Conservation (phyloP, 2,113 vertebrate genomes). For the Myotis brandtii region DNA sequence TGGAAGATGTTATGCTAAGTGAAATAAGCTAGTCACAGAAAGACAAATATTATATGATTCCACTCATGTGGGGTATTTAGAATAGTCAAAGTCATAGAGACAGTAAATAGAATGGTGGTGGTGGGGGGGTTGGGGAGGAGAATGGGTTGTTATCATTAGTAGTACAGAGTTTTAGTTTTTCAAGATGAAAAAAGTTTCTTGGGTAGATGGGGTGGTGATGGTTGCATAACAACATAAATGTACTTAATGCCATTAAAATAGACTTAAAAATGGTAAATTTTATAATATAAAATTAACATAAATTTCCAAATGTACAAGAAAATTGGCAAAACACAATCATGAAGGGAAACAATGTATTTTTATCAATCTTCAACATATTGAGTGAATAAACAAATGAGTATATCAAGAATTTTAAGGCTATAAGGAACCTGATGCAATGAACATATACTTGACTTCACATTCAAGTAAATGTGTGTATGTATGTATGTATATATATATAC, state of each 20-base stretch:
- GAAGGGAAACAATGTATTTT: background rate
- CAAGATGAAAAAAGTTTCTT: background rate
- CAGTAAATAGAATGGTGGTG: background rate
- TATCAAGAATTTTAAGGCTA: constrained; percentile 7
- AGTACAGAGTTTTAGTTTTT: background rate
- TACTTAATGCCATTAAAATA: background rate
- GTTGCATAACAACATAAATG: background rate
- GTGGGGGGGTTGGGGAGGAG: background rate
- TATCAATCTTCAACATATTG: background rate
- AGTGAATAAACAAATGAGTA: constrained; percentile 25
- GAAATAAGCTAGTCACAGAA: background rate
- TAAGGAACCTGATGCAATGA: no score
- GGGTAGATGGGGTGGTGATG: background rate
- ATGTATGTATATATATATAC: background rate
- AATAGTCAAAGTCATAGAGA: background rate
- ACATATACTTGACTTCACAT: no score
- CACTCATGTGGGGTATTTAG: background rate
- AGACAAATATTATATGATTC: background rate
- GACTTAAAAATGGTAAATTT: background rate
- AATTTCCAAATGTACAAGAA: constrained; percentile 18
- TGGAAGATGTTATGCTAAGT: background rate
- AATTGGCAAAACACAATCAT: background rate
- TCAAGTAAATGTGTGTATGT: no score
- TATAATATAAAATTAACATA: background rate
- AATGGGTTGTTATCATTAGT: background rate